These are phyloP conservation scores for Lycocorax pyrrhopterus DNA, from an alignment of 2,113 vertebrate species.

Conservation along the genomic window DNA sequence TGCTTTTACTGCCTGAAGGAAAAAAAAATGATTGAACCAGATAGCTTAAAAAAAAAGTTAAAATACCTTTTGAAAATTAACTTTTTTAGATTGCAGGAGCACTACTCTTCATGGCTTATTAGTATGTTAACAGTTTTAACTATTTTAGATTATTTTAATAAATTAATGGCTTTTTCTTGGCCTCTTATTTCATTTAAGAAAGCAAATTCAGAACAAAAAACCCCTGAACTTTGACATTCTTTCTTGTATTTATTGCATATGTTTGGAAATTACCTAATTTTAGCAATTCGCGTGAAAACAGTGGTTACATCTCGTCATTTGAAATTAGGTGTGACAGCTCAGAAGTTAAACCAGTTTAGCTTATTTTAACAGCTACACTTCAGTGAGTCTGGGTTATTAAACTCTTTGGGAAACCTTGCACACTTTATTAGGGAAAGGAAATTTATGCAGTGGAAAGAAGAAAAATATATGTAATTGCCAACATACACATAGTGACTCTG, in stretches of 20 bases:
- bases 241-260: not conserved
- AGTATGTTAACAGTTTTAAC: not conserved
- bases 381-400: constrained; percentile 60
- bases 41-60: constrained; percentile 23
- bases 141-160: not conserved
- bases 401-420: constrained; percentile 61
- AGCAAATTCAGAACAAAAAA: not conserved
- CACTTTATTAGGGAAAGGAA: constrained; percentile 60
- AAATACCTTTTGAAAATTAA: constrained; percentile 31
- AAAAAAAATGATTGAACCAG: not conserved
- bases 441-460: constrained; percentile 53
- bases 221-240: not conserved
- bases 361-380: constrained; percentile 69
- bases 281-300: constrained; percentile 44
- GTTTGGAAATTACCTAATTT: constrained; percentile 50
- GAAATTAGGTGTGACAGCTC: constrained; percentile 64
- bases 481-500: constrained; percentile 3
- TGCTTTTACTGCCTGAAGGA: constrained; percentile 38
- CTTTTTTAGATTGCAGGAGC: not conserved
- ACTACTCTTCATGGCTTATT: not conserved
- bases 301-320: constrained; percentile 27
- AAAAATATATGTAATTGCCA: constrained; percentile 49
- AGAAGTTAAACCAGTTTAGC: constrained; percentile 67
- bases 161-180: not conserved
- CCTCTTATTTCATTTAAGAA: not conserved